Percentiles rank a stretch among this genome's conserved stretches.
These are phyloP conservation scores for Leptobrachium ailaonicum DNA, from an alignment of 2,113 vertebrate species.

Conservation along the genomic window DNA sequence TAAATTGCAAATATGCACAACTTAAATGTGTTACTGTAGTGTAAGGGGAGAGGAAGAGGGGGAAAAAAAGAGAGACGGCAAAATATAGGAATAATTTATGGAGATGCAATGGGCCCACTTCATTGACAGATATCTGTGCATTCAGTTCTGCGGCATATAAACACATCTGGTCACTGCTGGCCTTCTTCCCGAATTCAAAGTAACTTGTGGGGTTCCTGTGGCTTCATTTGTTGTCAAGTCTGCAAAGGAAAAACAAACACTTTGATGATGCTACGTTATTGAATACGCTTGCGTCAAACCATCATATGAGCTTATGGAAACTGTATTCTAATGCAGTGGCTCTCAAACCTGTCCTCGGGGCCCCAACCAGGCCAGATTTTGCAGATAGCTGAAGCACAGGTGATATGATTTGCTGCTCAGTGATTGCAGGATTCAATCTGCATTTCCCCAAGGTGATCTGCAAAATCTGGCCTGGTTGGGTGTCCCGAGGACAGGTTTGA, in stretches of 20 bases:
- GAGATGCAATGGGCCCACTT: slow-evolving; percentile 74
- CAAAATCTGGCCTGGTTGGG: too few species aligned
- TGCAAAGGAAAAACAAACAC: slow-evolving; percentile 15
- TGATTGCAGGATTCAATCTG: too few species aligned
- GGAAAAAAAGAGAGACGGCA: slow-evolving; percentile 56
- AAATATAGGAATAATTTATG: slow-evolving; percentile 76
- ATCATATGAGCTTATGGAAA: too few species aligned
- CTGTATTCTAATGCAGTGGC: too few species aligned
- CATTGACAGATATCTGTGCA: slow-evolving; percentile 72
- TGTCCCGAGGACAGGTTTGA: too few species aligned
- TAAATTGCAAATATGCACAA: slow-evolving; percentile 84
- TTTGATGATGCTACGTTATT: too few species aligned
- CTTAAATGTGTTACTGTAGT: slow-evolving; percentile 70
- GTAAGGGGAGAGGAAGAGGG: slow-evolving; percentile 52
- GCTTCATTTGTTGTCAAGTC: neutral
- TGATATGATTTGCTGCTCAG: too few species aligned
- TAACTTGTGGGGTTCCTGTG: slow-evolving; percentile 1
- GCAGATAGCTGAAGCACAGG: too few species aligned
- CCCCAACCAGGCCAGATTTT: too few species aligned
- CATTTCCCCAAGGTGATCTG: too few species aligned
- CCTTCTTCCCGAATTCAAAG: slow-evolving; percentile 58
- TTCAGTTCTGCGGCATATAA: slow-evolving; percentile 70
- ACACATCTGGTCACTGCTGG: slow-evolving; percentile 70
- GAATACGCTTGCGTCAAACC: too few species aligned
- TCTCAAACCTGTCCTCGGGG: too few species aligned